Evolutionary conservation across 2,113 vertebrate genomes (phyloP), one percentile per base, ranked within the genome.

Genomic region (Syrrhaptes paradoxus): DNA sequence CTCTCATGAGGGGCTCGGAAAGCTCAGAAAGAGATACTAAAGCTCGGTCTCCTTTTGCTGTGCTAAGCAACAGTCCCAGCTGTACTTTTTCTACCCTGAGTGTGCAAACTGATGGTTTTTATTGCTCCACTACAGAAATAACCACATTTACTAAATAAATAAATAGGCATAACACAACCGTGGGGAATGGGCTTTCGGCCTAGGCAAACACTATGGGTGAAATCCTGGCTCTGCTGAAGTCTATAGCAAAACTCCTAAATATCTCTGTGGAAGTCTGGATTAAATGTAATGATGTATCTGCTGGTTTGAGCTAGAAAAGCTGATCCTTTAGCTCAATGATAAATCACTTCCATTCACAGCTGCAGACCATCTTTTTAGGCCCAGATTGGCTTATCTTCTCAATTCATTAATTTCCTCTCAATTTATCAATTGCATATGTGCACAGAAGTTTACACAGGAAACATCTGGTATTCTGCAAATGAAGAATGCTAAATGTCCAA

Each of bases 291-390:
- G 92, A 93, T 95, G 92, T 96, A 93, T 89, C 88, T 11, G 28
- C 83, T 96, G 96, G 85, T 96, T 95, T 81, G 90, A 96, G 96
- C 85, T 96, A 84, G 90, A 92, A 94, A 93, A 93, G 90, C 92
- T 96, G 96, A 97, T 96, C 96, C 92, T 95, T 83, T 51, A 96
- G 96, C 90, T 97, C 93, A 97, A 25, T 84, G 95, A 52, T 86
- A 97, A 96, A 97, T 96, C 83, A 65, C 90, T 96, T 95, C 96
- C 95, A 96, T 95, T 97, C 96, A 96, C 93, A 96, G 90, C 96
- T 96, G 96, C 76, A 78, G 87, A 87, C 38, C 61, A 90, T 96
- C 85, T 78, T 79, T 89, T 70, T 66, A 26, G 1, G 55, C 75
- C 85, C 90, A 90, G 92, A 96, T 95, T 95, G 93, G 91, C 91